Evolutionary conservation across 1,140 invertebrate species (phyloP), one percentile per base, ranked within the genome.

Genomic region (Battus philenor): DNA sequence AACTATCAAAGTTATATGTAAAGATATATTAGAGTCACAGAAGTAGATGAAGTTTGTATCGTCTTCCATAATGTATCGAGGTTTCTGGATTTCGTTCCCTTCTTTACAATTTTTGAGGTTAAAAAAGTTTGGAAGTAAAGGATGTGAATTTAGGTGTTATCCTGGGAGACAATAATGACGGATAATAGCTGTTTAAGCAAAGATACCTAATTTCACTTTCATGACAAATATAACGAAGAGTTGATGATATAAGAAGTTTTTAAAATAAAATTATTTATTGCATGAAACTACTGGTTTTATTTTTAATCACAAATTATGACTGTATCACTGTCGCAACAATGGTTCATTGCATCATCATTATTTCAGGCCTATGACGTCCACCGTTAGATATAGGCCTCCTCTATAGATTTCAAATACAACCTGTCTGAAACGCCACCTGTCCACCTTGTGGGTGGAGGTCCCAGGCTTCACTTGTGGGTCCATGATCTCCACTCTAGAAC

Each of bases 141-240:
- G 54, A 58, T 50, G 51, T 52, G 52, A 61, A 59, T 32, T 68
- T 68, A 80, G 73, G 74, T 73, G 53, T 72, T 68, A 80, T 67
- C 77, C 77, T 77, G 80, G 76, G 73, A 74, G 80, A 84, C 80
- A 84, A 84, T 84, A 84, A 84, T 81, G 74, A 71, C 63, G 70
- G 71, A 70, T 74, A 78, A 82, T 82, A 82, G 73, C 74, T 65
- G 64, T 61, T 53, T 78, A 78, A 78, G 73, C 72, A 79, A 62
- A 83, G 60, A 71, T 68, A 79, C 63, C 47, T 81, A 72, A 76
- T 72, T 78, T 78, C 67, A 76, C 63, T 64, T 81, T 73, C 65
- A 76, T 56, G 60, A 70, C 59, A 68, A 70, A 72, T 57, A 69
- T 63, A 61, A 69, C 55, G 59, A 68, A 74, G 63, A 72, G 59